These are phyloP conservation scores for Drosophila melanica DNA, from an alignment of 1,140 invertebrate species.

Conservation along the genomic window DNA sequence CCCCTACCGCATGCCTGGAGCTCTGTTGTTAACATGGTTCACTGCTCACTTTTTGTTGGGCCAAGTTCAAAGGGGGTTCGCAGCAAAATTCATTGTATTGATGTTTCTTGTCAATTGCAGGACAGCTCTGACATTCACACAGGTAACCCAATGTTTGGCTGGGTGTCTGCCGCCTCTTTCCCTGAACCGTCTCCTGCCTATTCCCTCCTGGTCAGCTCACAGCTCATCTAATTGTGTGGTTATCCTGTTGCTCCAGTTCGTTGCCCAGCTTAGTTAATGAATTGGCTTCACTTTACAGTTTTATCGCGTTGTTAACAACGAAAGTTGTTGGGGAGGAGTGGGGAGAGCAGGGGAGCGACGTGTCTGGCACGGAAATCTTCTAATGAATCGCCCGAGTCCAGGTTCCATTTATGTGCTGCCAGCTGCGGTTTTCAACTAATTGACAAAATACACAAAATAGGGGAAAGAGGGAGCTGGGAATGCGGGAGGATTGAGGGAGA, in stretches of 20 bases:
- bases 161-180: background rate
- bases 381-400: slow-evolving; percentile 16
- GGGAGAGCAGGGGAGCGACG: background rate
- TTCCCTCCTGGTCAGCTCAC: slow-evolving; percentile 3
- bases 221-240: slow-evolving; percentile 48
- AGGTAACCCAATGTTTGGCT: slow-evolving; percentile 2
- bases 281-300: slow-evolving; percentile 52
- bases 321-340: background rate
- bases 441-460: slow-evolving; percentile 33
- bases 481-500: slow-evolving; percentile 1
- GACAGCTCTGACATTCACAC: slow-evolving; percentile 13
- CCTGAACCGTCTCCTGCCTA: background rate
- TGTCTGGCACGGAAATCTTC: slow-evolving; percentile 18
- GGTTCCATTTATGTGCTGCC: slow-evolving; percentile 15
- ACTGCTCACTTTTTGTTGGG: slow-evolving; percentile 33
- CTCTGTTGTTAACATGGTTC: slow-evolving; percentile 50
- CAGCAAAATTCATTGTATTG: slow-evolving; percentile 2
- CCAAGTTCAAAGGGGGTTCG: slow-evolving; percentile 25
- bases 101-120: slow-evolving; percentile 15
- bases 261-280: slow-evolving; percentile 42
- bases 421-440: slow-evolving; percentile 46
- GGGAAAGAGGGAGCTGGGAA: background rate
- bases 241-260: slow-evolving; percentile 38
- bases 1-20: slow-evolving; percentile 8
- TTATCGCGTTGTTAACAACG: slow-evolving; percentile 42